phyloP scores from a whole-genome alignment of 2,113 vertebrate genomes.

The Epinephelus lanceolatus region DNA sequence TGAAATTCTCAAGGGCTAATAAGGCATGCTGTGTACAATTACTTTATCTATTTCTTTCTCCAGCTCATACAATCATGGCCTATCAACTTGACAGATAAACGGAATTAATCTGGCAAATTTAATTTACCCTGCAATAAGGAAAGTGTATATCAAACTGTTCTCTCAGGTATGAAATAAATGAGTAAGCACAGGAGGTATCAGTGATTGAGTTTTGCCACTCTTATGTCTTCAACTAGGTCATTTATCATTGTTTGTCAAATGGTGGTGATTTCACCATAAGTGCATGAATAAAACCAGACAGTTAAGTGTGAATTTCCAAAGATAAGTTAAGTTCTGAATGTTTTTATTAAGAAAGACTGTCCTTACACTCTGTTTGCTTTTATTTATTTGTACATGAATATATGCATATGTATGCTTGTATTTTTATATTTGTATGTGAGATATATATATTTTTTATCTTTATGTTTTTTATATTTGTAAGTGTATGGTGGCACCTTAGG shows the following conservation, averaged over 20 bases:
- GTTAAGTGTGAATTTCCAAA: background rate
- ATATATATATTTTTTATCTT: no score
- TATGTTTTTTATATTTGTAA: no score
- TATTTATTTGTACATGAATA: no score
- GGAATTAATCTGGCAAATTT: background rate
- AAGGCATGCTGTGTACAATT: conserved; percentile 13
- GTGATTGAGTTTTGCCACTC: background rate
- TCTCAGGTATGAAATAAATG: background rate
- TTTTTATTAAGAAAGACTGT: background rate
- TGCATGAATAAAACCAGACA: background rate
- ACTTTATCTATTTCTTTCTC: conserved; percentile 31
- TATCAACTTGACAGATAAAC: conserved; percentile 3
- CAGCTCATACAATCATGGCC: background rate
- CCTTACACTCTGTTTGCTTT: no score
- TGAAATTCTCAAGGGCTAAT: conserved; percentile 38
- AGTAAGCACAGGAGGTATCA: background rate
- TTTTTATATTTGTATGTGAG: no score
- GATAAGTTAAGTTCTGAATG: background rate
- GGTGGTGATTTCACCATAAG: background rate
- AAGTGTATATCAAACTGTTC: background rate
- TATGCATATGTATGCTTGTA: no score
- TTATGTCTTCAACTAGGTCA: background rate
- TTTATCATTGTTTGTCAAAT: background rate
- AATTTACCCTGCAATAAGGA: background rate
- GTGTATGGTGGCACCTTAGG: no score